Conservation (phyloP, 2,888 invertebrate genomes). For the Ormia ochracea region DNA sequence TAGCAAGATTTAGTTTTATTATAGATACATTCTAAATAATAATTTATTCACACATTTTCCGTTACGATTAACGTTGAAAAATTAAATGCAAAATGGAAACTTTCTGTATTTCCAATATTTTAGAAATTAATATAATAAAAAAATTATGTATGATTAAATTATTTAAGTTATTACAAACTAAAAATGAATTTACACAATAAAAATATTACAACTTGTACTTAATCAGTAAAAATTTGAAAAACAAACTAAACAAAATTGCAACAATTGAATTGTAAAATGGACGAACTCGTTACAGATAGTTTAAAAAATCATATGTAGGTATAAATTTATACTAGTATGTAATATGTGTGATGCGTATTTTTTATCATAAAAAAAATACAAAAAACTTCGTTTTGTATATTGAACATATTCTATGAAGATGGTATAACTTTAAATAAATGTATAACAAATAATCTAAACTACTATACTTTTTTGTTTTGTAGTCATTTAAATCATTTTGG, state of each 20-base stretch:
- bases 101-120: constrained; percentile 13
- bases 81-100: constrained; percentile 48
- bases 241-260: constrained; percentile 64
- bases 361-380: constrained; percentile 4
- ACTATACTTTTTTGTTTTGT: constrained; percentile 37
- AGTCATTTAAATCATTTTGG: constrained; percentile 17
- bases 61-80: constrained; percentile 6
- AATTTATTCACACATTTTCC: background rate
- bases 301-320: background rate
- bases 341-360: constrained; percentile 11
- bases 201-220: constrained; percentile 59
- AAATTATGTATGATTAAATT: background rate
- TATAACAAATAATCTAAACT: constrained; percentile 58
- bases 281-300: constrained; percentile 59
- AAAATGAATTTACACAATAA: constrained; percentile 21
- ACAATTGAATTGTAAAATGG: constrained; percentile 63
- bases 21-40: constrained; percentile 1
- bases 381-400: constrained; percentile 17
- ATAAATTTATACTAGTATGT: background rate
- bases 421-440: constrained; percentile 20
- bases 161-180: constrained; percentile 26
- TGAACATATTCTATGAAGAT: constrained; percentile 15
- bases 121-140: background rate
- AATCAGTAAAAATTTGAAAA: constrained; percentile 57
- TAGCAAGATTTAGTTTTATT: background rate